Conservation (phyloP, 2,888 invertebrate species). For the Trilocha varians region DNA sequence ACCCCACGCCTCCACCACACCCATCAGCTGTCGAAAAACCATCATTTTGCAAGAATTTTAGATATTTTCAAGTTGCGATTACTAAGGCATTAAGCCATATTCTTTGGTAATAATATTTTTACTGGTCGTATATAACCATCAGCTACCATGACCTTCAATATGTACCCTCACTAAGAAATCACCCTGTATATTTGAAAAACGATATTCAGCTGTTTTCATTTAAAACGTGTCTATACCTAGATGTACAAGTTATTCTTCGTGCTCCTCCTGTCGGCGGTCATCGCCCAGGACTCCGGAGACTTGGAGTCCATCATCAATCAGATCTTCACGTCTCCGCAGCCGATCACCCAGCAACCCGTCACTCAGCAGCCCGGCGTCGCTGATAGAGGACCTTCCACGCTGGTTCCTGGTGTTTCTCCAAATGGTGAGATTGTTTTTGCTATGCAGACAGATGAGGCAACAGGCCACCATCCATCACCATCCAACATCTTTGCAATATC, state of each 20-base stretch:
- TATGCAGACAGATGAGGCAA: too few relatives aligned
- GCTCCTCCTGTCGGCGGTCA: constrained; percentile 21
- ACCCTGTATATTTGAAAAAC: too few relatives aligned
- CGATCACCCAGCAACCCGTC: constrained; percentile 2
- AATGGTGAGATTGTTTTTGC: constrained; percentile 5
- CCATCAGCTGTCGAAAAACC: too few relatives aligned
- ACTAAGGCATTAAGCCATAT: too few relatives aligned
- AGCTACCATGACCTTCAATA: too few relatives aligned
- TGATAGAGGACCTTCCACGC: constrained; percentile 12
- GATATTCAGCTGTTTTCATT: neutral
- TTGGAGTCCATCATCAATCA: constrained; percentile 42
- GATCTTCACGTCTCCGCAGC: constrained; percentile 39
- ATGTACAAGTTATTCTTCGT: constrained; percentile 27
- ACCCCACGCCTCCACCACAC: too few relatives aligned
- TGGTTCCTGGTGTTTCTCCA: constrained; percentile 12
- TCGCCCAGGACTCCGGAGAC: constrained; percentile 32
- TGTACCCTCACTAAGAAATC: too few relatives aligned
- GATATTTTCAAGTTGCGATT: too few relatives aligned
- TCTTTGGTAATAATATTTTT: too few relatives aligned
- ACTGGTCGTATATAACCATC: too few relatives aligned
- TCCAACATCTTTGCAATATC: neutral
- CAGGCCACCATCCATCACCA: neutral
- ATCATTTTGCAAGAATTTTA: too few relatives aligned
- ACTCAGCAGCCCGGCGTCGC: constrained; percentile 4
- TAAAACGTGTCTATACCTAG: constrained; percentile 11